A percentile compares a stretch with the other conserved stretches of the same genome.
phyloP scores from a whole-genome alignment of 2,797 vertebrate genomes.

The Merluccius polli region DNA sequence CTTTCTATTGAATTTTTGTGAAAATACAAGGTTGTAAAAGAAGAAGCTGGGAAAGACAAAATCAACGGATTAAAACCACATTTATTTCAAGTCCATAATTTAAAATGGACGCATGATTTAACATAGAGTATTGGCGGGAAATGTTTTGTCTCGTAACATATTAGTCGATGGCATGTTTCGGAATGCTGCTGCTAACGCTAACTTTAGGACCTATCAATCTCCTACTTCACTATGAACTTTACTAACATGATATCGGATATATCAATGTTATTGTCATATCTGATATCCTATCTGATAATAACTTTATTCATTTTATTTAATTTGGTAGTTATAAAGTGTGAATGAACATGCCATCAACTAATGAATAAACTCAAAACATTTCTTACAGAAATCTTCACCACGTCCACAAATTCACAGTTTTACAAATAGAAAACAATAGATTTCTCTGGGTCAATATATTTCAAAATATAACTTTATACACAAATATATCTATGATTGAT shows the following conservation, averaged over 20 bases:
- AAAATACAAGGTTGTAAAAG: not conserved
- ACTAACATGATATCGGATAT: not conserved
- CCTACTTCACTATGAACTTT: not conserved
- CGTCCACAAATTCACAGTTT: slow-evolving; percentile 87
- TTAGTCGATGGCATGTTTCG: not conserved
- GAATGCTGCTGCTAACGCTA: not conserved
- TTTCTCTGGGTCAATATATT: slow-evolving; percentile 86
- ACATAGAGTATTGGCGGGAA: not conserved
- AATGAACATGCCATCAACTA: not conserved
- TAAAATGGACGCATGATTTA: not conserved
- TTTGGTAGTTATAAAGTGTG: slow-evolving; percentile 1
- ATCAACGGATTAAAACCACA: not conserved
- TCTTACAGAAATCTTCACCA: slow-evolving; percentile 30
- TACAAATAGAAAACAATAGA: slow-evolving; percentile 76
- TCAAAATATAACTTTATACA: slow-evolving; percentile 93
- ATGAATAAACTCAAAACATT: slow-evolving; percentile 23
- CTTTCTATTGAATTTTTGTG: not conserved
- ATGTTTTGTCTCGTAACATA: not conserved
- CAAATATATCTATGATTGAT: slow-evolving; percentile 78
- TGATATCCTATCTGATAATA: no score
- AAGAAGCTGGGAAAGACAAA: not conserved
- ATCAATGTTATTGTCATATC: not conserved
- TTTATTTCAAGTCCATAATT: not conserved
- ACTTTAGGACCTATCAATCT: not conserved
- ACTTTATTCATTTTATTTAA: not conserved